phyloP scores from a whole-genome alignment of 1,140 invertebrate genomes.

The Drosophila gunungcola region DNA sequence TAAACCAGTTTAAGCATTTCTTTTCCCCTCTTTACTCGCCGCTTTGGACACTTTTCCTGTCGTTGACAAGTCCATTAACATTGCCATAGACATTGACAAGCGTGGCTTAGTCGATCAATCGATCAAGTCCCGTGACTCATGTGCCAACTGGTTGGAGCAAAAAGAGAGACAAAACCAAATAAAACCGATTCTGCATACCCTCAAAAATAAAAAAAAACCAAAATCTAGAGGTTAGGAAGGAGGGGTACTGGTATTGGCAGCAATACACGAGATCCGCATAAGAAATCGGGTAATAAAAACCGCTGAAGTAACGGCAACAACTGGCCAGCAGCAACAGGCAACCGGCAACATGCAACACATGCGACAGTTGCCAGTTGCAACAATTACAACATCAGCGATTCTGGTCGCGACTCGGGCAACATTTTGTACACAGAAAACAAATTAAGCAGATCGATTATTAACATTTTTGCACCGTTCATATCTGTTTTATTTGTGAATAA shows the following conservation, averaged over 20 bases:
- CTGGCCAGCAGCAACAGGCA: slow-evolving; percentile 1
- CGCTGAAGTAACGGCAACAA: slow-evolving; percentile 26
- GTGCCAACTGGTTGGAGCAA: slow-evolving; percentile 9
- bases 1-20: slow-evolving; percentile 10
- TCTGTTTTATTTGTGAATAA: too few relatives aligned
- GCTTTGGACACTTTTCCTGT: background rate
- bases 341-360: slow-evolving; percentile 40
- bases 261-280: slow-evolving; percentile 30
- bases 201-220: background rate
- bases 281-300: slow-evolving; percentile 34
- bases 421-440: background rate
- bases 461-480: too few relatives aligned
- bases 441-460: too few relatives aligned
- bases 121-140: slow-evolving; percentile 21
- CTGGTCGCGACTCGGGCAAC: slow-evolving; percentile 59
- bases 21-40: background rate
- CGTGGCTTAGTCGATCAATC: slow-evolving; percentile 14
- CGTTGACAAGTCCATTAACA: slow-evolving; percentile 37
- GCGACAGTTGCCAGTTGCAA: slow-evolving; percentile 58
- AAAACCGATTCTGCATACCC: slow-evolving; percentile 12
- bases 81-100: slow-evolving; percentile 43
- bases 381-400: slow-evolving; percentile 76
- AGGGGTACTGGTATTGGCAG: background rate
- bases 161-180: background rate
- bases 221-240: background rate